These are phyloP conservation scores for Drosophila bifasciata DNA, from an alignment of 1,140 invertebrate species.

Conservation along the genomic window DNA sequence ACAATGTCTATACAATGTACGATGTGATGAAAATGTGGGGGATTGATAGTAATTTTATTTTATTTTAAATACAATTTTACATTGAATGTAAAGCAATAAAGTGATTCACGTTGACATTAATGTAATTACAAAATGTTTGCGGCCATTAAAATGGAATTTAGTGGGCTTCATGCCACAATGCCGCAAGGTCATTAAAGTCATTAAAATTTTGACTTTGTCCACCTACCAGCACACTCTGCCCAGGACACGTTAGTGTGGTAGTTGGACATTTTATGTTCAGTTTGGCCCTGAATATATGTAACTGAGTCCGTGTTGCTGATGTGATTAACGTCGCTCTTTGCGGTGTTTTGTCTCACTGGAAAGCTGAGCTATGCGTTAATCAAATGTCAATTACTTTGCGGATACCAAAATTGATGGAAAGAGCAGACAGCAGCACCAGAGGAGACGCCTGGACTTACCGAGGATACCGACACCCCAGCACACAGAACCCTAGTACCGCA, in stretches of 20 bases:
- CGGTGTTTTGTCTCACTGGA: slow-evolving; percentile 26
- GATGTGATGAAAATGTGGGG: too few relatives aligned
- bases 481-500: background rate
- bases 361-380: slow-evolving; percentile 64
- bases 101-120: slow-evolving; percentile 42
- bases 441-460: too few relatives aligned
- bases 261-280: slow-evolving; percentile 50
- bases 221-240: background rate
- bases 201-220: slow-evolving; percentile 64
- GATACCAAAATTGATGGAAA: slow-evolving; percentile 52
- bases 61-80: slow-evolving; percentile 41
- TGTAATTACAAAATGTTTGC: slow-evolving; percentile 73
- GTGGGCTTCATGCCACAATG: slow-evolving; percentile 63
- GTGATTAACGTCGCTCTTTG: slow-evolving; percentile 54
- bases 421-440: slow-evolving; percentile 2
- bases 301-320: slow-evolving; percentile 40
- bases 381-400: slow-evolving; percentile 76
- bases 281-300: too few relatives aligned
- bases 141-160: slow-evolving; percentile 72
- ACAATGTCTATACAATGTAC: too few relatives aligned
- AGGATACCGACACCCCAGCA: slow-evolving; percentile 9
- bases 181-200: slow-evolving; percentile 68
- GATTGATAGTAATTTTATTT: too few relatives aligned
- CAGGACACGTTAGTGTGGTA: too few relatives aligned
- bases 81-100: slow-evolving; percentile 46